Base-by-base conservation (phyloP, 2,797 vertebrate genomes). In the Chiloscyllium punctatum region DNA sequence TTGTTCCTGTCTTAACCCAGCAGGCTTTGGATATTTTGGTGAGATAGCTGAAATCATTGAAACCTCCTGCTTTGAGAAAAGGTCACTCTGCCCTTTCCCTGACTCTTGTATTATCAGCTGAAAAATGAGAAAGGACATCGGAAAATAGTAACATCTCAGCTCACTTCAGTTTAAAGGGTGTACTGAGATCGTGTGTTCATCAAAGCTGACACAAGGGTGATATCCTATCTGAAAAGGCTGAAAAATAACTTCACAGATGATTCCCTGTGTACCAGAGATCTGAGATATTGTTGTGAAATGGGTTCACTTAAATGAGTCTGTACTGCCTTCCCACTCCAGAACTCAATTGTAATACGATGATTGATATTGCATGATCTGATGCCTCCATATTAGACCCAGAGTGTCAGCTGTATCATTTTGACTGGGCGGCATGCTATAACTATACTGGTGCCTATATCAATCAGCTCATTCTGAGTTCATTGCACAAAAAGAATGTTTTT, bases 191-290 rank as follows among this genome's bases (percentile, higher is more conserved):
- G 42, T 48, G 69, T 72, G 71, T 77, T 74, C 48, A 74, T 95
- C 48, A 51, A 53, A 53, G 42, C 23, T 74, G 94, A 77, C 72
- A 77, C 27, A 2, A 72, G 94, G 72, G 30, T 74, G 94, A 74
- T 95, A 53, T 57, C 72, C 42, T 77, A 53, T 95, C 51, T 77
- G 42, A 94, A 27, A 68, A 42, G 69, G n/a, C 92, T 94, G 92
- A 95, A 77, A 95, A 74, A 95, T 95, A 95, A 95, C 48, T 77
- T 95, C 57, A 77, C 94, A 74, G 27, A 51, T 95, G 48, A 95
- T 95, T 77, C 94, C 69, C 48, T 57, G 15, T 72, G 23, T 4
- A 71, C 69, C 71, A 69, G 37, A 72, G 48, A 71, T 94, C 37
- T 51, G 42, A 95, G 30, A 53, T 53, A 27, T 30, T 77, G 94